These are phyloP conservation scores for Mesorhabditis sp. DNA, from an alignment of 2,888 invertebrate genomes.

Conservation along the genomic window DNA sequence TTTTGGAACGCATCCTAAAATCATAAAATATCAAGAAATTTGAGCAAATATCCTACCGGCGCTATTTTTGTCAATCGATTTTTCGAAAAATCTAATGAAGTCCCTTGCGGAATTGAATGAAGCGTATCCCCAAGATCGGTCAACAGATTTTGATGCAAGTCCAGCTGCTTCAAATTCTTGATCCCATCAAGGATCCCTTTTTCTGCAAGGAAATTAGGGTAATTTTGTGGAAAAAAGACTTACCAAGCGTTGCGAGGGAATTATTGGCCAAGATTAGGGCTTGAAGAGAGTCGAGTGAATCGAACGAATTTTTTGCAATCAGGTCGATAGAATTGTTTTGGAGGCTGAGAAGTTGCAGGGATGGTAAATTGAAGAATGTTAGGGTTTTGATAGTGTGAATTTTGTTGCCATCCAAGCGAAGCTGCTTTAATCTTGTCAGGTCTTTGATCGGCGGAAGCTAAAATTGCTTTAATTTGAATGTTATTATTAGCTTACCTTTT, in stretches of 20 bases:
- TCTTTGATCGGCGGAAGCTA: constrained; percentile 70
- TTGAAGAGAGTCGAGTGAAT: constrained; percentile 67
- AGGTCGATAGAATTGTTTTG: constrained; percentile 58
- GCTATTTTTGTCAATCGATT: constrained; percentile 76
- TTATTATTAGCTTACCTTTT: constrained; percentile 65
- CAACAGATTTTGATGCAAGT: constrained; percentile 44
- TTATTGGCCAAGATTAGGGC: constrained; percentile 76
- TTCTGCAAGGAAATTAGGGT: constrained; percentile 27
- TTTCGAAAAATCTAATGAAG: constrained; percentile 47
- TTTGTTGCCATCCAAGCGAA: constrained; percentile 65
- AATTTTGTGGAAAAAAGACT: background rate
- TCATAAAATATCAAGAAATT: background rate
- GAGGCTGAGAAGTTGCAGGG: constrained; percentile 69
- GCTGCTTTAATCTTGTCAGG: constrained; percentile 71
- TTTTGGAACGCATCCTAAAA: constrained; percentile 37
- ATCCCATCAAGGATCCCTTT: constrained; percentile 64
- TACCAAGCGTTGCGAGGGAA: constrained; percentile 71
- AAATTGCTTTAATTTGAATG: constrained; percentile 8
- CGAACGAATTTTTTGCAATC: constrained; percentile 55
- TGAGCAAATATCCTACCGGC: background rate
- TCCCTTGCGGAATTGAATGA: constrained; percentile 39
- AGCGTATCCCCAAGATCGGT: constrained; percentile 34
- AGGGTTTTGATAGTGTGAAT: constrained; percentile 74
- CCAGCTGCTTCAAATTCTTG: constrained; percentile 65
- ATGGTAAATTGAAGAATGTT: constrained; percentile 78